A percentile compares a stretch with the other conserved stretches of the same genome.
Evolutionary conservation across 92 coral and sea anemone genomes (phyloP).

Genomic region (Palythoa heliodiscus): DNA sequence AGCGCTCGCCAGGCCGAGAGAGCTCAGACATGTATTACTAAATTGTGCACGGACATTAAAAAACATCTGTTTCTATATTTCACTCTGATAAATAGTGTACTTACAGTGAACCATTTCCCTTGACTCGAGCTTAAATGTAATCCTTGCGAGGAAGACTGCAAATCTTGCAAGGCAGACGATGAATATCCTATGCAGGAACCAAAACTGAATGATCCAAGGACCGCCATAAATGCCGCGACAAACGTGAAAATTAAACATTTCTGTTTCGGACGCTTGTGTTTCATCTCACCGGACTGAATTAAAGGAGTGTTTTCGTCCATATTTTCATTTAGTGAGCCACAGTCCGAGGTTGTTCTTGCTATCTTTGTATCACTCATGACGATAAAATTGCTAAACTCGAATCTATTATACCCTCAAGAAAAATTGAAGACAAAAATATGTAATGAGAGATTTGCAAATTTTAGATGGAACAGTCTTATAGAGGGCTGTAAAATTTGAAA

Average conservation of each 20-base stretch:
- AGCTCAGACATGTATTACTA: too few species aligned
- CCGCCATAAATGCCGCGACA: conserved; percentile 42
- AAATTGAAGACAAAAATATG: not conserved
- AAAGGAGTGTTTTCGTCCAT: not conserved
- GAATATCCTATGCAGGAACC: conserved; percentile 70
- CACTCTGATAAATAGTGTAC: not conserved
- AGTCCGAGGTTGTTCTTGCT: not conserved
- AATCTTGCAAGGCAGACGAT: conserved; percentile 63
- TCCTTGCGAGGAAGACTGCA: conserved; percentile 18
- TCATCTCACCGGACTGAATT: not conserved
- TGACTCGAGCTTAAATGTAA: conserved; percentile 32
- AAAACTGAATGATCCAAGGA: conserved; percentile 63
- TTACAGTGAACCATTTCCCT: conserved; percentile 71
- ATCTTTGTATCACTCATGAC: not conserved
- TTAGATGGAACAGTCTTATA: too few species aligned
- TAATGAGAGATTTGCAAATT: too few species aligned
- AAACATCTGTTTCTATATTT: too few species aligned
- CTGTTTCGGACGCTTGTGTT: not conserved
- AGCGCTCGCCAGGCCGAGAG: too few species aligned
- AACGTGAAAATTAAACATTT: not conserved
- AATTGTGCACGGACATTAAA: too few species aligned
- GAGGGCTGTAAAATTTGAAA: too few species aligned
- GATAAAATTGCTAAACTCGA: not conserved
- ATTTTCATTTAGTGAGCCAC: not conserved
- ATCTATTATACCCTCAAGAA: not conserved